Conservation (phyloP, 2,888 invertebrate species). For the Glaucopsyche alexis region DNA sequence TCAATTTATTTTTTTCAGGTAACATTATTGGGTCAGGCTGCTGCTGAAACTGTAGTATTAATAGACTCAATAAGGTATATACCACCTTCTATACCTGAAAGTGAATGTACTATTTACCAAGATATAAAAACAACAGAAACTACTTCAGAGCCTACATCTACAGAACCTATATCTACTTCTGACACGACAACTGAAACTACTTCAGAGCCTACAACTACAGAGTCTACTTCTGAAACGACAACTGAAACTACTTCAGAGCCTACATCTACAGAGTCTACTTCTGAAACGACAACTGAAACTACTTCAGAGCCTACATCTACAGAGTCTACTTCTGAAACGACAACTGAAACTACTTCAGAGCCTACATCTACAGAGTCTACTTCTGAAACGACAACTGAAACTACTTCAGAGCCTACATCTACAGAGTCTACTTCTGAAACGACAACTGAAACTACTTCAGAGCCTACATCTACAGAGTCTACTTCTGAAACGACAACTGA, state of each 20-base stretch:
- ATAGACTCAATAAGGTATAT: slow-evolving; percentile 58
- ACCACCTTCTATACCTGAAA: slow-evolving; percentile 43
- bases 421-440: slow-evolving; percentile 19
- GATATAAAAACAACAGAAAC: slow-evolving; percentile 26
- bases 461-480: slow-evolving; percentile 30
- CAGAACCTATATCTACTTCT: slow-evolving; percentile 14
- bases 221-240: slow-evolving; percentile 24
- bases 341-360: slow-evolving; percentile 18
- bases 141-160: slow-evolving; percentile 21
- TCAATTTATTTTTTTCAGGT: slow-evolving; percentile 47
- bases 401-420: slow-evolving; percentile 30
- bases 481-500: slow-evolving; percentile 29
- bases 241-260: slow-evolving; percentile 28
- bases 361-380: slow-evolving; percentile 31
- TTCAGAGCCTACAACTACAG: slow-evolving; percentile 25
- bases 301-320: slow-evolving; percentile 29
- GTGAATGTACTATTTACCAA: slow-evolving; percentile 50
- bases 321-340: neutral
- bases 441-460: slow-evolving; percentile 2
- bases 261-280: slow-evolving; percentile 30
- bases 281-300: slow-evolving; percentile 27
- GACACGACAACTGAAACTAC: slow-evolving; percentile 32
- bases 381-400: slow-evolving; percentile 24
- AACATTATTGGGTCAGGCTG: slow-evolving; percentile 48
- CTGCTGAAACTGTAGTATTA: slow-evolving; percentile 44